A percentile compares a stretch with the other conserved stretches of the same genome.
Evolutionary conservation across 2,888 invertebrate genomes (phyloP).

Genomic region (Oscheius sp.): DNA sequence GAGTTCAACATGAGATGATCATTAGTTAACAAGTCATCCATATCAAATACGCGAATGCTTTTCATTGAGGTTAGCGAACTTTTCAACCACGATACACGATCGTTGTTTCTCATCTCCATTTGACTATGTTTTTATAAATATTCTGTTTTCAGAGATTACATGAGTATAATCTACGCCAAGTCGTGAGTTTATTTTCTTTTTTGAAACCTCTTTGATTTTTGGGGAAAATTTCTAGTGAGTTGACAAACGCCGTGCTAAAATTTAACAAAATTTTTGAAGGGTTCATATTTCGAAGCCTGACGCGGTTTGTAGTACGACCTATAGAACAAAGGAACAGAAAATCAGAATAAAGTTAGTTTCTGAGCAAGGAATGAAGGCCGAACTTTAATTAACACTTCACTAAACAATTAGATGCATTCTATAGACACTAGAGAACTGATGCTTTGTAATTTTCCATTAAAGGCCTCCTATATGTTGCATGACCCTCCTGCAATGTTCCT

Average conservation of each 20-base stretch:
- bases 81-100: neutral
- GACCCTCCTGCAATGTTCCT: no score
- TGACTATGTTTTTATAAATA: no score
- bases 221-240: neutral
- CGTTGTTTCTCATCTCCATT: no score
- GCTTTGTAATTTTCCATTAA: no score
- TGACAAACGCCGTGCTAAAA: neutral
- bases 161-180: constrained; percentile 18
- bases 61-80: constrained; percentile 17
- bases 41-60: constrained; percentile 8
- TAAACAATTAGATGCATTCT: no score
- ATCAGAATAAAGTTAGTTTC: neutral
- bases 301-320: constrained; percentile 16
- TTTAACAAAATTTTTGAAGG: neutral
- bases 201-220: neutral
- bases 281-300: no score
- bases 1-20: neutral
- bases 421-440: no score
- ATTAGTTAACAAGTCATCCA: constrained; percentile 22
- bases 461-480: no score
- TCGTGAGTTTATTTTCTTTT: neutral
- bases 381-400: no score
- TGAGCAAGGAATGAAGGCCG: no score
- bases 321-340: neutral
- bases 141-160: neutral